These are phyloP conservation scores for Syngnathus rostellatus DNA, from an alignment of 2,797 vertebrate genomes.

Conservation along the genomic window DNA sequence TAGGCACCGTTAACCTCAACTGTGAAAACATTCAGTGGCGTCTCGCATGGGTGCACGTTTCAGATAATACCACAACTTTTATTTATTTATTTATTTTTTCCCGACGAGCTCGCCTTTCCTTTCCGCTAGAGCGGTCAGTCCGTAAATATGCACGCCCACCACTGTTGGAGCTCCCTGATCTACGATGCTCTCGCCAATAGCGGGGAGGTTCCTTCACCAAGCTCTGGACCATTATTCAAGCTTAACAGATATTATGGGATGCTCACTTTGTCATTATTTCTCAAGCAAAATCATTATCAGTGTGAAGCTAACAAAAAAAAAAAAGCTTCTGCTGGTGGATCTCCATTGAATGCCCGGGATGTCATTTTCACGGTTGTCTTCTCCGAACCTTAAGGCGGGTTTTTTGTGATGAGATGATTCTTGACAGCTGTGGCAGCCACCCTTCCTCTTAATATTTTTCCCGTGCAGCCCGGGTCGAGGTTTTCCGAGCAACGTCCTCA, in stretches of 20 bases:
- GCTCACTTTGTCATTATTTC: conserved; percentile 51
- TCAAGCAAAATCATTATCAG: conserved; percentile 60
- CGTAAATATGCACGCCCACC: conserved; percentile 18
- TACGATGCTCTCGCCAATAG: conserved; percentile 22
- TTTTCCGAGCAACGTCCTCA: neutral
- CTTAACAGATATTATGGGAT: conserved; percentile 43
- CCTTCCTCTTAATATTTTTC: conserved; percentile 24
- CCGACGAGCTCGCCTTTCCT: neutral
- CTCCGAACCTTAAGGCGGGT: conserved; percentile 23
- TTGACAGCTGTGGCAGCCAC: conserved; percentile 56
- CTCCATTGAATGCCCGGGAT: conserved; percentile 34
- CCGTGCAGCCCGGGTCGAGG: conserved; percentile 5
- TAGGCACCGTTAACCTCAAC: conserved; percentile 10
- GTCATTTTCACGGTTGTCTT: conserved; percentile 55
- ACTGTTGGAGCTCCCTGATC: conserved; percentile 31
- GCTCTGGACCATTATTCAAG: conserved; percentile 26
- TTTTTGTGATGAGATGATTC: conserved; percentile 52
- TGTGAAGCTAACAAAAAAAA: conserved; percentile 14
- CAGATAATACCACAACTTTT: conserved; percentile 2
- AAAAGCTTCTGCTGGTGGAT: neutral
- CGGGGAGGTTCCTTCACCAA: conserved; percentile 29
- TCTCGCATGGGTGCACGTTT: conserved; percentile 17
- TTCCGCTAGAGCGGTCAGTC: conserved; percentile 14
- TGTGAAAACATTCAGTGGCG: conserved; percentile 7
- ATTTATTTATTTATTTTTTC: neutral